These are phyloP conservation scores for Chymomyza caudatula DNA, from an alignment of 2,888 invertebrate species.

Conservation along the genomic window DNA sequence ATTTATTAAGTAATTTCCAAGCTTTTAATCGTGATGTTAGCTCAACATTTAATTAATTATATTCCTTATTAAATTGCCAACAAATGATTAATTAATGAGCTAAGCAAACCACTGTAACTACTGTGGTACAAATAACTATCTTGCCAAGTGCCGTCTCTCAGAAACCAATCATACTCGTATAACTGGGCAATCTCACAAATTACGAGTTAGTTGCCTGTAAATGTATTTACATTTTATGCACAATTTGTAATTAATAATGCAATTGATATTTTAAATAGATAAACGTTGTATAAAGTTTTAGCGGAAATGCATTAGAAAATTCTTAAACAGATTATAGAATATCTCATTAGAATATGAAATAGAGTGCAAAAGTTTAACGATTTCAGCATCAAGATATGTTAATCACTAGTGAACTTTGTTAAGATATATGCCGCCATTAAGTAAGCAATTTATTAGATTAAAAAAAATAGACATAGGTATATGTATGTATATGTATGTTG, in stretches of 20 bases:
- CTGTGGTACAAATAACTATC: slow-evolving; percentile 19
- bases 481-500: too few relatives aligned
- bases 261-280: slow-evolving; percentile 38
- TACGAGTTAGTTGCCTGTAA: not conserved
- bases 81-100: slow-evolving; percentile 55
- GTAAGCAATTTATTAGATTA: not conserved
- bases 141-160: not conserved
- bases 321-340: not conserved
- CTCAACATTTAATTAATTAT: slow-evolving; percentile 64
- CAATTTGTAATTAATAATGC: slow-evolving; percentile 25
- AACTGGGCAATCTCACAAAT: not conserved
- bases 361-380: too few relatives aligned
- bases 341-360: too few relatives aligned
- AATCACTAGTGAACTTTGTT: not conserved
- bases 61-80: slow-evolving; percentile 61
- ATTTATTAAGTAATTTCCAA: slow-evolving; percentile 68
- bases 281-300: slow-evolving; percentile 13
- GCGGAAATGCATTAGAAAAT: not conserved
- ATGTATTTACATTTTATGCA: slow-evolving; percentile 10
- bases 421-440: not conserved
- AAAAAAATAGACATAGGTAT: too few relatives aligned
- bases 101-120: slow-evolving; percentile 9
- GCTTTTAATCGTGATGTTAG: slow-evolving; percentile 62
- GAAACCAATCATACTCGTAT: slow-evolving; percentile 7
- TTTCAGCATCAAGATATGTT: not conserved